A percentile compares a stretch with the other conserved stretches of the same genome.
Conservation (phyloP, 2,797 vertebrate species). For the Chelon labrosus region DNA sequence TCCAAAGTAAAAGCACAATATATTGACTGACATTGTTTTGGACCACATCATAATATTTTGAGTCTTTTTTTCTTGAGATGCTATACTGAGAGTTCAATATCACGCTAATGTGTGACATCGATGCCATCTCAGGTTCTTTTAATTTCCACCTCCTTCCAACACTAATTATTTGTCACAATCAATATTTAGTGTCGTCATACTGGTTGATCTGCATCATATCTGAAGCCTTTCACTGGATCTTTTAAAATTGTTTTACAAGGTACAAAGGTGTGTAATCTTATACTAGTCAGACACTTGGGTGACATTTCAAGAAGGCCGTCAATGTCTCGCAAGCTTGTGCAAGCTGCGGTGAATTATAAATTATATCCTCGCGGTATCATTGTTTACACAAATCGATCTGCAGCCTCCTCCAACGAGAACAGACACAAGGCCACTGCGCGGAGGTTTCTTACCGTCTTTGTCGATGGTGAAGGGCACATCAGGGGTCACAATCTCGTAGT, state of each 20-base stretch:
- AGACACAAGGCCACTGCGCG: background rate
- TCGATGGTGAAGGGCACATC: slow-evolving; percentile 95
- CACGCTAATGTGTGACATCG: background rate
- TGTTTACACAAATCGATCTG: slow-evolving; percentile 69
- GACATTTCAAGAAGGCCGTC: slow-evolving; percentile 62
- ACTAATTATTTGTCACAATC: slow-evolving; percentile 15
- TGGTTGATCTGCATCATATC: slow-evolving; percentile 1
- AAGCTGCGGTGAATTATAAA: slow-evolving; percentile 55
- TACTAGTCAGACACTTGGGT: background rate
- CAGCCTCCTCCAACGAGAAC: slow-evolving; percentile 8
- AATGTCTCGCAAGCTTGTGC: slow-evolving; percentile 26
- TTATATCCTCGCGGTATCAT: slow-evolving; percentile 11
- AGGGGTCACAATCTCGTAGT: slow-evolving; percentile 95
- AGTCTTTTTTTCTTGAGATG: background rate
- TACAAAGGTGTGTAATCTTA: slow-evolving; percentile 8
- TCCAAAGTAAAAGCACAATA: background rate
- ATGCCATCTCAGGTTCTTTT: background rate
- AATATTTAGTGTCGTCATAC: slow-evolving; percentile 3
- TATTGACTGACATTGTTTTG: background rate
- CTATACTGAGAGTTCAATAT: background rate
- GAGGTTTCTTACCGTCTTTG: slow-evolving; percentile 91
- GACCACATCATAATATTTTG: background rate
- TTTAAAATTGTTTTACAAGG: slow-evolving; percentile 29
- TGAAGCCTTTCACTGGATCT: slow-evolving; percentile 18
- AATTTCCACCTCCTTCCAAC: background rate